Base-by-base conservation (phyloP, 2,797 vertebrate genomes). In the Ptychobarbus kaznakovi region DNA sequence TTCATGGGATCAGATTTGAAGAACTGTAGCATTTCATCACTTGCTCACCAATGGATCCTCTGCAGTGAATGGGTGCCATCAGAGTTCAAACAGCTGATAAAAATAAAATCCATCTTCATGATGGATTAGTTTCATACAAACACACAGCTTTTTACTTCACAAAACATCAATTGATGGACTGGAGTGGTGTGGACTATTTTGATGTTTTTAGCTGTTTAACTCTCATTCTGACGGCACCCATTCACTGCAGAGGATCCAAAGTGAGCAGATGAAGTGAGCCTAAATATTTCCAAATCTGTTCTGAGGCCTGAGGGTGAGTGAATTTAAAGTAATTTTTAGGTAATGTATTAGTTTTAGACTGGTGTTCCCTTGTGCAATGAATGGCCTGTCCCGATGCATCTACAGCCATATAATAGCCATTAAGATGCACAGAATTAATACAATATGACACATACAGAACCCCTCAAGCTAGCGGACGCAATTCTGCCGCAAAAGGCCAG, bases 401-500 rank as follows among this genome's bases (percentile, higher is more conserved):
- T 69, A 69, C 35, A 82, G 56, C 56, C 70, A 65, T 65, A 38
- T 72, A n/a, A 70, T 18, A 70, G 18, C 81, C 40, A 82, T 82
- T 73, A 46, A 22, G 13, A 70, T 78, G 51, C 63, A 68, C 58
- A 81, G 32, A 28, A 58, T 61, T n/a, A 35, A 70, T 77, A 42
- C 68, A 28, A 77, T 25, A 69, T 16, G 65, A 80, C 78, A 84
- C 35, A 61, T 44, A 20, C 76, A 38, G 38, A 84, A 49, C 13
- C 66, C 75, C 75, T 84, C 25, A 70, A 84, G 49, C 82, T 46
- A 68, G 28, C 25, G 25, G 49, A 61, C 13, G 20, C 75, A 46
- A 35, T 84, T 84, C 82, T 68, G 65, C 56, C 51, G 18, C 16
- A 51, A 84, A 78, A 22, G 65, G 40, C 75, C 75, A 58, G 83